Conservation (phyloP, 2,888 invertebrate species). For the Volucella bombylans region DNA sequence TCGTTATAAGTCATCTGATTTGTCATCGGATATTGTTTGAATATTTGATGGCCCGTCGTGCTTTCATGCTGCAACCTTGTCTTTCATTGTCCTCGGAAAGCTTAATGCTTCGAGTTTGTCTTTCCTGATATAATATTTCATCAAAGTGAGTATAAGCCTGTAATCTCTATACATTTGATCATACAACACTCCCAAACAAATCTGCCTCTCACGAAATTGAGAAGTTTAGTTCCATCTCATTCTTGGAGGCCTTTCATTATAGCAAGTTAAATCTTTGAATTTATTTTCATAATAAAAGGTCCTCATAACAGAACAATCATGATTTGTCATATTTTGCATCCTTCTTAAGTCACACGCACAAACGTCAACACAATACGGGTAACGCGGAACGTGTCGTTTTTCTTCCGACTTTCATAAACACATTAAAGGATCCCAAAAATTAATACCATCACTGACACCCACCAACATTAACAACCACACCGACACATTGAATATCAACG, state of each 20-base stretch:
- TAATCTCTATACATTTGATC: background rate
- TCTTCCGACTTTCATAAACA: constrained; percentile 15
- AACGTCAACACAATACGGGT: background rate
- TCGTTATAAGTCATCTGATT: too few relatives aligned
- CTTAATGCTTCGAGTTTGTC: too few relatives aligned
- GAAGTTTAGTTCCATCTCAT: background rate
- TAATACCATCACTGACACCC: background rate
- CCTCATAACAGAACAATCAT: constrained; percentile 43
- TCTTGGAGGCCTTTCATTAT: background rate
- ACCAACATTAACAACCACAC: background rate
- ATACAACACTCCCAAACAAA: background rate
- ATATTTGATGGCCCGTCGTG: too few relatives aligned
- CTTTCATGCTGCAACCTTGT: too few relatives aligned
- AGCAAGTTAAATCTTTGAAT: constrained; percentile 29
- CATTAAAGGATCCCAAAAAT: constrained; percentile 37
- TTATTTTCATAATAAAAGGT: constrained; percentile 40
- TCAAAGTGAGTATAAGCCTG: too few relatives aligned
- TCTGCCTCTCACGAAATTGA: background rate
- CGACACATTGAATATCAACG: constrained; percentile 4
- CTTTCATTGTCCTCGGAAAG: too few relatives aligned
- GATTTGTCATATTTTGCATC: constrained; percentile 37
- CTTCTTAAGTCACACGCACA: background rate
- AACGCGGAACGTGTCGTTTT: constrained; percentile 9
- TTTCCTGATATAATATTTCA: too few relatives aligned
- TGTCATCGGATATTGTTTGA: too few relatives aligned